Evolutionary conservation across 2,797 vertebrate species (phyloP).

Genomic region (Amblyopsis hoosieri): DNA sequence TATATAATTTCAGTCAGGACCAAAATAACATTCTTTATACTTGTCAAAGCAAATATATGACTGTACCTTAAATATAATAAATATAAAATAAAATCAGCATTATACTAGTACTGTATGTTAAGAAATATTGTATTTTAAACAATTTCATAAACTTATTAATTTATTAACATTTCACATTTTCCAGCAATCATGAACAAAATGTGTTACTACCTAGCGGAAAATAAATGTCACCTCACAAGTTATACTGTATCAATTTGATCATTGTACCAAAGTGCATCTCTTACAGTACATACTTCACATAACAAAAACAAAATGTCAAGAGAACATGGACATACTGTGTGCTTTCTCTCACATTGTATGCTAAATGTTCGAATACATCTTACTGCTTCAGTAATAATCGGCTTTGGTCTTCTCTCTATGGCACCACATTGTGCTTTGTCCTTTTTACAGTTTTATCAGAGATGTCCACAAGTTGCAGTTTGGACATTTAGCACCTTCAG

Average conservation of each 20-base stretch:
- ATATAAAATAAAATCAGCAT: background rate
- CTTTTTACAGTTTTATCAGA: background rate
- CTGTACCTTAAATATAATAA: background rate
- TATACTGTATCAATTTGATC: background rate
- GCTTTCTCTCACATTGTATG: too few species aligned
- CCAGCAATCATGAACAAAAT: conserved; percentile 16
- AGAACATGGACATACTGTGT: background rate
- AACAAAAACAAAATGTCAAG: background rate
- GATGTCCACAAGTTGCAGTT: conserved; percentile 1
- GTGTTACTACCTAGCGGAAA: conserved; percentile 4
- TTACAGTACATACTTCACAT: conserved; percentile 10
- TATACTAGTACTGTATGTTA: background rate
- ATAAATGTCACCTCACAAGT: background rate
- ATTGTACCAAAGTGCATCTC: conserved; percentile 34
- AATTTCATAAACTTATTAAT: conserved; percentile 2
- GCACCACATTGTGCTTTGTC: background rate
- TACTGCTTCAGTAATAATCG: background rate
- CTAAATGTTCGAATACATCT: background rate
- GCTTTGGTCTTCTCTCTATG: conserved; percentile 6
- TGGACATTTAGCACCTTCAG: background rate
- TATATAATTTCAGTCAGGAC: too few species aligned
- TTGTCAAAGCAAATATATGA: too few species aligned
- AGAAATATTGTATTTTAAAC: conserved; percentile 22
- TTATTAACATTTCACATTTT: conserved; percentile 66
- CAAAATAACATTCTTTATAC: too few species aligned